Base-by-base conservation (phyloP, 2,113 vertebrate species). In the Tympanuchus pallidicinctus region DNA sequence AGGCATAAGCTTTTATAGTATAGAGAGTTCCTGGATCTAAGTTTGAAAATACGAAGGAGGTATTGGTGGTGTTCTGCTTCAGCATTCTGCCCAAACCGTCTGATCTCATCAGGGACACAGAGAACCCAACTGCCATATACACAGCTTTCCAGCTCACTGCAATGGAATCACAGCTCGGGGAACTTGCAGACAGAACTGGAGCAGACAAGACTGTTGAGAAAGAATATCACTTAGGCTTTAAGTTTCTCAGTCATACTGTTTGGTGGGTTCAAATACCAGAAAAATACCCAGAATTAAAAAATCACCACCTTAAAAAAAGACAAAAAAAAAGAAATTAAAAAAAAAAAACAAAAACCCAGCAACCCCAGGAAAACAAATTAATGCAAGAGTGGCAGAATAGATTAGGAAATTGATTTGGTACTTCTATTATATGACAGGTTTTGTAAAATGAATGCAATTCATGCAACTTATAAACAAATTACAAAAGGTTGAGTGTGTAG, bases 21-120 rank as follows among this genome's bases (percentile, higher is more conserved):
- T 99, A 99, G 11, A 95, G 97, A 12, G 97, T 98, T 90, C 99
- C 99, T 5, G 98, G 89, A 28, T 98, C 97, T 17, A 99, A 97
- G 87, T 64, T 86, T 45, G 93, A 95, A 76, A 99, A 98, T n/a
- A 94, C 97, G 82, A 98, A 38, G 3, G 50, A 96, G 28, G 97
- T 98, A 45, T 97, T 89, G 11, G 98, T 98, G 80, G 98, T 99
- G 94, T 98, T 99, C 72, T 98, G 81, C 66, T 98, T 98, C 92
- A 97, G 79, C 79, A 98, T 98, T 36, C 63, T 95, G 69, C 96
- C 98, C 92, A 98, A 97, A 87, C 98, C 98, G 56, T 98, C 98
- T 59, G 98, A 97, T 86, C 59, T 96, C 97, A 98, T 98, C 67
- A 99, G 95, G 86, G 97, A 97, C 86, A 99, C 98, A 1, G 97